Percentiles rank a stretch among this genome's conserved stretches.
phyloP scores from a whole-genome alignment of 2,888 invertebrate species.

The Yponomeuta plumbellus region DNA sequence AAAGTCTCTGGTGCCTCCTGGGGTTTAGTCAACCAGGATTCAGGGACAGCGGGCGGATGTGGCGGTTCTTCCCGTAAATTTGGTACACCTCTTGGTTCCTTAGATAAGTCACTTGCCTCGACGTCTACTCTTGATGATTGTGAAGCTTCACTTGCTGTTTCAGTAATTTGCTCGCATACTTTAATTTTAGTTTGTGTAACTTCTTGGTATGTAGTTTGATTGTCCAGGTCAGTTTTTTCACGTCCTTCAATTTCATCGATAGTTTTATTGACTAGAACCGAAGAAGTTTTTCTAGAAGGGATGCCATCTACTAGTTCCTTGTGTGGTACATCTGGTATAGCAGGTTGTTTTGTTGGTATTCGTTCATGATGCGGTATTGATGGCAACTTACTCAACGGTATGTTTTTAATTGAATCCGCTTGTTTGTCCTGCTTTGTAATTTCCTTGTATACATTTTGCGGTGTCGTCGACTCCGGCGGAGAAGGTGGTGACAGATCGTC shows the following conservation, averaged over 20 bases:
- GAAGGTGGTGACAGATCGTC: conserved; percentile 45
- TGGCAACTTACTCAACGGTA: conserved; percentile 53
- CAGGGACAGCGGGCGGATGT: conserved; percentile 61
- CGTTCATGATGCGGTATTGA: conserved; percentile 55
- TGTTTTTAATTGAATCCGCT: conserved; percentile 32
- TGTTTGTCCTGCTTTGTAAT: conserved; percentile 16
- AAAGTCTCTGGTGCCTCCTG: conserved; percentile 30
- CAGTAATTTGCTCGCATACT: neutral
- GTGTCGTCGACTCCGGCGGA: neutral
- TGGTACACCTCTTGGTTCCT: conserved; percentile 23
- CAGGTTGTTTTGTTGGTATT: conserved; percentile 37
- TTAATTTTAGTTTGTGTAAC: neutral
- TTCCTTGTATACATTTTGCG: neutral
- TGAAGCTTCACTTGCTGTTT: neutral
- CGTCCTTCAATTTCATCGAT: conserved; percentile 22
- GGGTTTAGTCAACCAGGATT: conserved; percentile 51
- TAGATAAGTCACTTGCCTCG: neutral
- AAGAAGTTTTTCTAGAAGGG: conserved; percentile 14
- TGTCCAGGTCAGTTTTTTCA: conserved; percentile 19
- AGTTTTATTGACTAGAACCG: neutral
- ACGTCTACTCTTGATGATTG: neutral
- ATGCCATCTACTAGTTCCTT: conserved; percentile 24
- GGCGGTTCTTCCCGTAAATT: conserved; percentile 40
- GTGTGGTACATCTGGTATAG: conserved; percentile 32
- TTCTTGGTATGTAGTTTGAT: neutral